Evolutionary conservation across 2,888 invertebrate species (phyloP), one percentile per base, ranked within the genome.

Genomic region (Opisthograptis luteolata): DNA sequence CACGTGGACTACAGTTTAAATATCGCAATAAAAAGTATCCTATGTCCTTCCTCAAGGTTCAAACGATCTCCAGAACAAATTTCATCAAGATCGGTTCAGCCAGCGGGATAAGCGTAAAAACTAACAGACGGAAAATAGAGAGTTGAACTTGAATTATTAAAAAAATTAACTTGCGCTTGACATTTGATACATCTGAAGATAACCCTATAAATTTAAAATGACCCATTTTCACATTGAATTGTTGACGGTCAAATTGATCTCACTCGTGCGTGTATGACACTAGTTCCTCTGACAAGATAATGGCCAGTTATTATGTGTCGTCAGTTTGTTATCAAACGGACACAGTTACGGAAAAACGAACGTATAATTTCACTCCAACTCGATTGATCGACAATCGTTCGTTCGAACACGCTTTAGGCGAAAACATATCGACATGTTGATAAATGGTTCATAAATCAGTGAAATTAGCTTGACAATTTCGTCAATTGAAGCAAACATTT

Each of bases 271-370:
- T 64, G 56, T 60, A 42, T 68, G 71, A 74, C 68, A 76, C 62
- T 66, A 58, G 60, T 68, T 71, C 64, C 62, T 65, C 61, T 45
- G 67, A 71, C 64, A 67, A 69, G 61, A 65, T 78, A 77, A 82
- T 78, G 60, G 68, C 58, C 62, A 68, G 76, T 81, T 75, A 84
- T 85, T 85, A 83, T 66, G 63, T 75, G 76, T 81, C 81, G 71
- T 76, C 74, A 72, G 74, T 73, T 77, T 73, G 73, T 77, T 75
- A 78, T 76, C 73, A 76, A 81, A 77, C 75, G 73, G 60, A 73
- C 65, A 66, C 66, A 66, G 73, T 77, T 73, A 76, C 74, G 73
- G 76, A 77, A 80, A 68, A 79, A 69, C 66, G 58, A 81, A 79
- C 82, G 55, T 83, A 70, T 84, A 85, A 87, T 87, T 85, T 82